Conservation (phyloP, 2,113 vertebrate genomes). For the Fregata magnificens region DNA sequence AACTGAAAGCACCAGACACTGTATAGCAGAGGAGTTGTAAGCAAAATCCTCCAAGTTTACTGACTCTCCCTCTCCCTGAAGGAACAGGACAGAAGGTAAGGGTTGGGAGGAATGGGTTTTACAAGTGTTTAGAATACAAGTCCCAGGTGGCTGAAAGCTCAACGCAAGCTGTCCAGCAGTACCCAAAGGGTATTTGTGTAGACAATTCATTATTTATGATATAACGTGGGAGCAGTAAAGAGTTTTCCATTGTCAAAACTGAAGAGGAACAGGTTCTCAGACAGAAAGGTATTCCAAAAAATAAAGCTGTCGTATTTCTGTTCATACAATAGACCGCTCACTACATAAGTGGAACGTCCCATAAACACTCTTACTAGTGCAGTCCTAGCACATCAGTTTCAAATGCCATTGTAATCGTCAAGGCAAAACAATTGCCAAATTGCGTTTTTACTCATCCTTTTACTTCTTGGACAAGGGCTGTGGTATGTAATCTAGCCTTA, state of each 20-base stretch:
- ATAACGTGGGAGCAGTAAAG: background rate
- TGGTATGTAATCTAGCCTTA: background rate
- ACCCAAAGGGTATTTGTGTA: background rate
- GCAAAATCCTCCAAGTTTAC: background rate
- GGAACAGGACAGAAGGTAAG: background rate
- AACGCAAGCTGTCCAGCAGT: background rate
- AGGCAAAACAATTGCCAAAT: conserved; percentile 10
- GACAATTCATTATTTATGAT: background rate
- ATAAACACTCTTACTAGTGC: background rate
- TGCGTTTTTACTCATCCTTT: background rate
- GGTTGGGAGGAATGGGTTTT: background rate
- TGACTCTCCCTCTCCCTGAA: background rate
- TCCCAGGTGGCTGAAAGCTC: background rate
- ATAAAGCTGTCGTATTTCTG: background rate
- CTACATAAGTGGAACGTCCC: background rate
- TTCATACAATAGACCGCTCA: background rate
- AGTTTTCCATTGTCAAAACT: background rate
- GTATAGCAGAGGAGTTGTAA: background rate
- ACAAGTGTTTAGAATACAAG: background rate
- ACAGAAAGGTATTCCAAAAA: background rate
- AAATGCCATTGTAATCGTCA: background rate
- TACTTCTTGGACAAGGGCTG: conserved; percentile 13
- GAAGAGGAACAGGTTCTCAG: background rate
- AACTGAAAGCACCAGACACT: background rate
- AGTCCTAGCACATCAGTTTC: background rate